Evolutionary conservation across 2,113 vertebrate genomes (phyloP).

Genomic region (Edolisoma coerulescens): DNA sequence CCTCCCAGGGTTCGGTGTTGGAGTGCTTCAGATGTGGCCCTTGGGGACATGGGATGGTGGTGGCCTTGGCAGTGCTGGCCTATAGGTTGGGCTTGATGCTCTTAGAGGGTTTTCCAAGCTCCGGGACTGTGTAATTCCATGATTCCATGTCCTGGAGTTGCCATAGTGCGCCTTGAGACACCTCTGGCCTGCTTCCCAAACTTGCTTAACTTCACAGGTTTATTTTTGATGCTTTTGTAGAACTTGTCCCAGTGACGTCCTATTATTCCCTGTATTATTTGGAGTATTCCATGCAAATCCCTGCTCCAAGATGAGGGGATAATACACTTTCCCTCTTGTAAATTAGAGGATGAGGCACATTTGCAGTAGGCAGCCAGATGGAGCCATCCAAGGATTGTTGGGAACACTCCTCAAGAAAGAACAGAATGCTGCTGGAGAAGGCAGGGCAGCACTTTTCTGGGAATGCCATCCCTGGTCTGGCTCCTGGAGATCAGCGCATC

Average conservation of each 20-base stretch:
- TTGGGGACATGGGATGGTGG: rapidly evolving
- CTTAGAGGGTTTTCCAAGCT: neutral
- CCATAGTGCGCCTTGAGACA: rapidly evolving
- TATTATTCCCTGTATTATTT: neutral
- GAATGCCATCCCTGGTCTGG: neutral
- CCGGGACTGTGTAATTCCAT: neutral
- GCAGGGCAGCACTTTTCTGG: neutral
- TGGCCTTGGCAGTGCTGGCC: neutral
- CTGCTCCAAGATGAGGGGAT: neutral
- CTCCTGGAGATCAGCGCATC: neutral
- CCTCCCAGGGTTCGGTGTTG: neutral
- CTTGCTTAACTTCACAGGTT: rapidly evolving
- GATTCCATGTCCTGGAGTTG: neutral
- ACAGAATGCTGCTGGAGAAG: neutral
- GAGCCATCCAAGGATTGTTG: neutral
- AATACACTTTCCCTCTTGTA: neutral
- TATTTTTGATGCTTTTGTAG: neutral
- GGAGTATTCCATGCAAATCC: neutral
- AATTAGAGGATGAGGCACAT: neutral
- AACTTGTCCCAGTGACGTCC: rapidly evolving
- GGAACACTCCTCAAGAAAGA: neutral
- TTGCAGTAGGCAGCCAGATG: neutral
- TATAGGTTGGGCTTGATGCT: neutral
- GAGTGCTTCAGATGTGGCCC: neutral
- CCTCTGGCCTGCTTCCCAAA: neutral